Conservation (phyloP, 2,797 vertebrate species). For the Acestrorhynchus altus region DNA sequence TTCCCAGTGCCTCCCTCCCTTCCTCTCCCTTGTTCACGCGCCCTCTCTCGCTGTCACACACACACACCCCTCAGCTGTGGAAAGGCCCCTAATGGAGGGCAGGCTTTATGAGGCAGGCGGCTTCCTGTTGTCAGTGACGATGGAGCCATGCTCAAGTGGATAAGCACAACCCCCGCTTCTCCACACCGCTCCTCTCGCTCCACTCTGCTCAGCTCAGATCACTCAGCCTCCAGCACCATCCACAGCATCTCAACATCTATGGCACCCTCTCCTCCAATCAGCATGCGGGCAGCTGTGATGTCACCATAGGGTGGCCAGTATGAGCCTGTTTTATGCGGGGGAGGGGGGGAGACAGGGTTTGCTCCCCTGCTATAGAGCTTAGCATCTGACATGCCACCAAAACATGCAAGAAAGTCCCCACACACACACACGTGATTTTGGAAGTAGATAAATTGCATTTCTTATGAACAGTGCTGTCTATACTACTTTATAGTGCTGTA, state of each 20-base stretch:
- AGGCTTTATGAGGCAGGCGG: slow-evolving; percentile 67
- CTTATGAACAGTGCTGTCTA: too few relatives aligned
- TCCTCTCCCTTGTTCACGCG: slow-evolving; percentile 59
- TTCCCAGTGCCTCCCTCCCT: slow-evolving; percentile 69
- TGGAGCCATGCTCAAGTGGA: slow-evolving; percentile 74
- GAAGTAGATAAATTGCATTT: slow-evolving; percentile 20
- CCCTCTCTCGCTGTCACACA: slow-evolving; percentile 41
- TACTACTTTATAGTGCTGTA: too few relatives aligned
- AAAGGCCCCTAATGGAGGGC: slow-evolving; percentile 62
- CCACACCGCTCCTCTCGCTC: slow-evolving; percentile 4
- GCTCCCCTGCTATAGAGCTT: slow-evolving; percentile 40
- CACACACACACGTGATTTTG: slow-evolving; percentile 16
- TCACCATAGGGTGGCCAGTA: slow-evolving; percentile 74
- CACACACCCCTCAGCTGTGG: slow-evolving; percentile 50
- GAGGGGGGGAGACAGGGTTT: slow-evolving; percentile 29
- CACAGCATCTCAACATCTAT: slow-evolving; percentile 73
- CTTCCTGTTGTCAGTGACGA: slow-evolving; percentile 70
- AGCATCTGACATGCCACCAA: slow-evolving; percentile 32
- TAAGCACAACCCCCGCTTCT: slow-evolving; percentile 70
- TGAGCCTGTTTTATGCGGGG: slow-evolving; percentile 62
- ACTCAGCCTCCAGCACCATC: slow-evolving; percentile 73
- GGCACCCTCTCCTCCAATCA: slow-evolving; percentile 76
- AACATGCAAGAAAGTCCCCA: slow-evolving; percentile 34
- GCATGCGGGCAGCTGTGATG: slow-evolving; percentile 71
- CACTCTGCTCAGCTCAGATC: too few relatives aligned